These are phyloP conservation scores for Tetramorium simillimum DNA, from an alignment of 1,140 invertebrate genomes.

Conservation along the genomic window DNA sequence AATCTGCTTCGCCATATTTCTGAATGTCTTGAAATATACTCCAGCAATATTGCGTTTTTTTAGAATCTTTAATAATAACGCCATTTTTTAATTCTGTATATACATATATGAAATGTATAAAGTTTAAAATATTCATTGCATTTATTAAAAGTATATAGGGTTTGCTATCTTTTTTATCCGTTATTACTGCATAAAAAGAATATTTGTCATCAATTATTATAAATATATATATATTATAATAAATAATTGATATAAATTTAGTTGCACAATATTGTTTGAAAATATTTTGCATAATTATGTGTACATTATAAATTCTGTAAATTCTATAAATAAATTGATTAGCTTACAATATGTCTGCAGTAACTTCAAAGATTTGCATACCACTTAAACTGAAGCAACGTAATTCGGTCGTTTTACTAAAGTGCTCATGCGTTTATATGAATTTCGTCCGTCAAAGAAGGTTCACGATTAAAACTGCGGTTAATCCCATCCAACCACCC, in stretches of 20 bases:
- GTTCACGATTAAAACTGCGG: constrained; percentile 63
- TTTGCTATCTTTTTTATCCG: neutral
- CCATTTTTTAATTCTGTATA: neutral
- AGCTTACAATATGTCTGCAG: constrained; percentile 20
- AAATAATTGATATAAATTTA: neutral
- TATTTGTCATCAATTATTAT: neutral
- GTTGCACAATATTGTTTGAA: neutral
- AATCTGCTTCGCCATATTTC: constrained; percentile 57
- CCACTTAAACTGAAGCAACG: constrained; percentile 6
- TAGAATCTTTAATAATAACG: constrained; percentile 8
- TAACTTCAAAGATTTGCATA: constrained; percentile 28
- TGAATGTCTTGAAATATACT: constrained; percentile 60
- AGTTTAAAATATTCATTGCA: neutral
- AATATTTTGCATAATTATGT: neutral
- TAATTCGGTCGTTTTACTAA: constrained; percentile 55
- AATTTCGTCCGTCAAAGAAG: constrained; percentile 53
- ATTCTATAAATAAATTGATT: constrained; percentile 20
- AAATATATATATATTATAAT: neutral
- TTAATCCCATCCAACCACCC: constrained; percentile 40
- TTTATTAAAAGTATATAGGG: neutral
- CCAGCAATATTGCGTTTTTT: constrained; percentile 42
- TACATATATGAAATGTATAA: neutral
- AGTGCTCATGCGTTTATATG: constrained; percentile 59
- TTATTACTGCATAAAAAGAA: neutral
- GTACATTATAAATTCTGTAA: too few relatives aligned